Conservation (phyloP, 2,888 invertebrate genomes). For the Drosophila koepferae region DNA sequence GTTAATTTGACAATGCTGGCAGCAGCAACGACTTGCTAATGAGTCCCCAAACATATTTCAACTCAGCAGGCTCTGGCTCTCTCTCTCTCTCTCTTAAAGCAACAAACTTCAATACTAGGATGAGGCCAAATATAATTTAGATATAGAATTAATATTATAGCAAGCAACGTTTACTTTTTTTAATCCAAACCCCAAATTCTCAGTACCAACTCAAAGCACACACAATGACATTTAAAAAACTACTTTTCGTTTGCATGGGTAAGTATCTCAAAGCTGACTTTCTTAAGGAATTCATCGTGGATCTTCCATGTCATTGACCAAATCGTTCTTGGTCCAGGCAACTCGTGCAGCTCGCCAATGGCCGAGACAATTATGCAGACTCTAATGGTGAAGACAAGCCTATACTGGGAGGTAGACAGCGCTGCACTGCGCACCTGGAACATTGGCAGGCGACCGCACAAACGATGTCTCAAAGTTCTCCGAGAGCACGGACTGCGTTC, state of each 20-base stretch:
- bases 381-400: conserved; percentile 81
- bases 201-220: conserved; percentile 15
- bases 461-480: conserved; percentile 87
- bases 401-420: conserved; percentile 93
- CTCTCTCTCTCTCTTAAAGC: background rate
- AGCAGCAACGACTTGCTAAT: conserved; percentile 26
- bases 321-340: conserved; percentile 87
- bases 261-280: background rate
- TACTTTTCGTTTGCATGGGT: conserved; percentile 73
- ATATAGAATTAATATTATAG: background rate
- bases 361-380: conserved; percentile 94
- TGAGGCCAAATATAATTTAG: background rate
- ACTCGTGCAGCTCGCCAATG: conserved; percentile 97
- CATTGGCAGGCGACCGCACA: conserved; percentile 91
- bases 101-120: background rate
- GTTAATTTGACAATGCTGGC: conserved; percentile 40
- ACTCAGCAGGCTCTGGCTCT: conserved; percentile 37
- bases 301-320: background rate
- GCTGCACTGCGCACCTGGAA: conserved; percentile 95
- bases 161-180: background rate
- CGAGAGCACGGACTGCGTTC: conserved; percentile 87
- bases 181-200: conserved; percentile 27
- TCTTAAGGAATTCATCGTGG: too few species aligned
- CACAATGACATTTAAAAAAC: conserved; percentile 59
- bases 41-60: background rate